Conservation (phyloP, 2,888 invertebrate species). For the Lydus trimaculatus region DNA sequence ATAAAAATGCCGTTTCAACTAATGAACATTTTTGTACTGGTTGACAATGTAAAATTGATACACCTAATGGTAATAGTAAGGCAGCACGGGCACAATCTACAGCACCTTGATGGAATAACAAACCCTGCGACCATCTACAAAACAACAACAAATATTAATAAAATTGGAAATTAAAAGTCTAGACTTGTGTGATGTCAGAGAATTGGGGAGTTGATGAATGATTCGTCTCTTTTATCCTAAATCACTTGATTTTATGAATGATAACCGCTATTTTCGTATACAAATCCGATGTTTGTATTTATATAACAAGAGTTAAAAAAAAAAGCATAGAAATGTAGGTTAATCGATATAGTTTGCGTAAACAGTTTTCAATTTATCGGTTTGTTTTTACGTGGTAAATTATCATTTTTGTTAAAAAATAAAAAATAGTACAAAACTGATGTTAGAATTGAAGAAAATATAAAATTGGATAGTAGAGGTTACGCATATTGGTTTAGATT, state of each 20-base stretch:
- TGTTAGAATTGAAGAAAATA: not conserved
- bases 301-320: too few species aligned
- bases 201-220: too few species aligned
- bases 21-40: constrained; percentile 86
- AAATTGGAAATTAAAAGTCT: not conserved
- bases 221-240: too few species aligned
- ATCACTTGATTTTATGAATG: not conserved
- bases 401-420: not conserved
- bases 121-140: constrained; percentile 84
- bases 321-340: not conserved
- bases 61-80: constrained; percentile 78
- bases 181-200: too few species aligned
- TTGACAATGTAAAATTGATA: constrained; percentile 81
- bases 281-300: too few species aligned
- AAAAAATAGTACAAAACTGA: not conserved
- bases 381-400: not conserved
- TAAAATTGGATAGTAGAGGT: too few species aligned
- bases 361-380: not conserved
- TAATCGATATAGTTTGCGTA: constrained; percentile 1
- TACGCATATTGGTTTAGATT: not conserved
- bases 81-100: constrained; percentile 85
- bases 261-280: not conserved
- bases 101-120: constrained; percentile 84
- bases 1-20: constrained; percentile 86
- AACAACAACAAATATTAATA: constrained; percentile 27